These are phyloP conservation scores for Lycaon pictus DNA, from an alignment of 2,113 vertebrate genomes.

Conservation along the genomic window DNA sequence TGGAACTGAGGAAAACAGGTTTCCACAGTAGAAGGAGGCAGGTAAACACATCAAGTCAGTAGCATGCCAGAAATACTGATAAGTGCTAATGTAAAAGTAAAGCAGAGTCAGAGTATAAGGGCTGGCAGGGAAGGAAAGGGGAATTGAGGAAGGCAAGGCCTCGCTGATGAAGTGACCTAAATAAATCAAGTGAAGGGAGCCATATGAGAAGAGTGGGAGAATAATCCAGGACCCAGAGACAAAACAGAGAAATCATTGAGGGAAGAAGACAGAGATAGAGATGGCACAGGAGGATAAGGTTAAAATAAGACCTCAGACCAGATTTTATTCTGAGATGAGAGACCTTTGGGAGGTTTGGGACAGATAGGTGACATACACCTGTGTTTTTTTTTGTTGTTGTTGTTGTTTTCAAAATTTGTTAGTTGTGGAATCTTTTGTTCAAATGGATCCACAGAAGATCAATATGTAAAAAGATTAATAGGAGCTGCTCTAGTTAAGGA, in stretches of 20 bases:
- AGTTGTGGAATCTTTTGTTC: conserved; percentile 3
- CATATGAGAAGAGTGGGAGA: neutral
- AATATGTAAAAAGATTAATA: neutral
- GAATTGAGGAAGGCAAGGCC: neutral
- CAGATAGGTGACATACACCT: neutral
- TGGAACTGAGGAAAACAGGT: neutral
- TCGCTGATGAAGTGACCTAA: neutral
- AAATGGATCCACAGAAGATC: neutral
- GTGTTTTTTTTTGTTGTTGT: too few species aligned
- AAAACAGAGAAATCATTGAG: neutral
- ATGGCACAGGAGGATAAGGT: neutral
- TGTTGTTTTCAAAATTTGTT: neutral
- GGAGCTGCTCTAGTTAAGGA: neutral
- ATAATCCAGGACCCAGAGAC: neutral
- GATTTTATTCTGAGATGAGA: conserved; percentile 1
- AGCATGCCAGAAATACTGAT: neutral
- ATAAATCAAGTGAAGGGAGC: neutral
- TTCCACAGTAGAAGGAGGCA: neutral
- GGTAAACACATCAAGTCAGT: neutral
- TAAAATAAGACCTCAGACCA: neutral
- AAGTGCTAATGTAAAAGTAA: neutral
- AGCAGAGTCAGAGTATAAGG: neutral
- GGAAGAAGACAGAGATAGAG: neutral
- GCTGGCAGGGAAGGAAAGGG: neutral
- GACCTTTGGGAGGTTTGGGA: neutral